A percentile compares a stretch with the other conserved stretches of the same genome.
These are phyloP conservation scores for Opisthograptis luteolata DNA, from an alignment of 2,888 invertebrate species.

Conservation along the genomic window DNA sequence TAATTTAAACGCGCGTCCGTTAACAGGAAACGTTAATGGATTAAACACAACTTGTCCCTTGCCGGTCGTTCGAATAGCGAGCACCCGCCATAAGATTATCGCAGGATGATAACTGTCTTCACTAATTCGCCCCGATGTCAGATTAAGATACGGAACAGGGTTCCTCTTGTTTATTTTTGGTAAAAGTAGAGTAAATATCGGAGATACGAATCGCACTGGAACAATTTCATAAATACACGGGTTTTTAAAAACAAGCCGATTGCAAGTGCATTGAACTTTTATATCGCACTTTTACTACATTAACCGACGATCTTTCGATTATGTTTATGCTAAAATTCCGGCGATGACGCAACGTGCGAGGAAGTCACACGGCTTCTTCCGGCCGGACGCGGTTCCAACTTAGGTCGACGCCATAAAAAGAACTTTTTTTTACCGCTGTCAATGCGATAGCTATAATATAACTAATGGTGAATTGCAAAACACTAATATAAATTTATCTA, in stretches of 20 bases:
- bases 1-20: constrained; percentile 50
- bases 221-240: constrained; percentile 8
- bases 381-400: constrained; percentile 45
- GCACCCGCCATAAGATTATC: neutral
- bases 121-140: constrained; percentile 3
- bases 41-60: constrained; percentile 36
- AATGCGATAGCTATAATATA: constrained; percentile 20
- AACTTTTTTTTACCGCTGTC: constrained; percentile 18
- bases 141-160: constrained; percentile 2
- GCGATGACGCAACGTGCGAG: constrained; percentile 43
- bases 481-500: constrained; percentile 20
- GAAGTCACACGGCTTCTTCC: constrained; percentile 46
- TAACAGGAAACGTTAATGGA: constrained; percentile 56
- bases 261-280: constrained; percentile 32
- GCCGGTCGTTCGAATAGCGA: neutral
- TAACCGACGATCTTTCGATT: constrained; percentile 26
- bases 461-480: constrained; percentile 26
- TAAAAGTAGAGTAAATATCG: constrained; percentile 14
- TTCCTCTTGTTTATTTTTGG: constrained; percentile 11
- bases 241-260: constrained; percentile 20
- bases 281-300: constrained; percentile 22
- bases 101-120: constrained; percentile 1
- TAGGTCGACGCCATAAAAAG: constrained; percentile 32
- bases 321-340: constrained; percentile 34
- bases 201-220: constrained; percentile 12